phyloP scores from a whole-genome alignment of 2,888 invertebrate genomes.

The Calliphora vomitoria region DNA sequence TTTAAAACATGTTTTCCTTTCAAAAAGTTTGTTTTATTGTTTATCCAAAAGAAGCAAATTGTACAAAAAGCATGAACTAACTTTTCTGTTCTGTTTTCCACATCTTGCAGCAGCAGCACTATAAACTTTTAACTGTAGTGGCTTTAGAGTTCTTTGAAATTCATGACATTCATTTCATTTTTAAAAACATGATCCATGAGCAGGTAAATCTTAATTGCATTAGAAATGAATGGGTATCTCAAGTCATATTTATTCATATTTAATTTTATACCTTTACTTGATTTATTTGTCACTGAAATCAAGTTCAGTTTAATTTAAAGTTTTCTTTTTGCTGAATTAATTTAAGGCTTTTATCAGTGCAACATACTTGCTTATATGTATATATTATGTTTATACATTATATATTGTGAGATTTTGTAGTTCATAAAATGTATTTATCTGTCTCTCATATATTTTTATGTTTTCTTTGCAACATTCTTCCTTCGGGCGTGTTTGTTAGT shows the following conservation, averaged over 20 bases:
- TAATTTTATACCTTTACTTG: neutral
- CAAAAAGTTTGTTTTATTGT: no score
- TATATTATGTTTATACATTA: neutral
- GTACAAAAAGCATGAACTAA: no score
- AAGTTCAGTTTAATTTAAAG: neutral
- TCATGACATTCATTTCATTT: neutral
- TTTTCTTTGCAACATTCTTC: neutral
- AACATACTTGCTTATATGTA: neutral
- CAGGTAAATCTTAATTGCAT: neutral
- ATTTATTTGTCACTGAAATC: neutral
- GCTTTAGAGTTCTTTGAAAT: neutral
- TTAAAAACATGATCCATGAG: neutral
- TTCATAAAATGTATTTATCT: neutral
- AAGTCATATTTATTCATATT: neutral
- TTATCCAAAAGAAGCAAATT: no score
- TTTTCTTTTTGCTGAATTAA: neutral
- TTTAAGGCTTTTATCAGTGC: neutral
- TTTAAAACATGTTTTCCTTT: no score
- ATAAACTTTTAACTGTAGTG: neutral
- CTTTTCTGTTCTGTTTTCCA: no score
- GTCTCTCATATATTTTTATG: neutral
- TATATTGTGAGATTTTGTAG: neutral
- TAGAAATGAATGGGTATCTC: neutral
- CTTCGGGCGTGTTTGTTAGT: neutral
- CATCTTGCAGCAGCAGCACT: no score